Base-by-base conservation (phyloP, 2,888 invertebrate species). In the Uropetala carovei region DNA sequence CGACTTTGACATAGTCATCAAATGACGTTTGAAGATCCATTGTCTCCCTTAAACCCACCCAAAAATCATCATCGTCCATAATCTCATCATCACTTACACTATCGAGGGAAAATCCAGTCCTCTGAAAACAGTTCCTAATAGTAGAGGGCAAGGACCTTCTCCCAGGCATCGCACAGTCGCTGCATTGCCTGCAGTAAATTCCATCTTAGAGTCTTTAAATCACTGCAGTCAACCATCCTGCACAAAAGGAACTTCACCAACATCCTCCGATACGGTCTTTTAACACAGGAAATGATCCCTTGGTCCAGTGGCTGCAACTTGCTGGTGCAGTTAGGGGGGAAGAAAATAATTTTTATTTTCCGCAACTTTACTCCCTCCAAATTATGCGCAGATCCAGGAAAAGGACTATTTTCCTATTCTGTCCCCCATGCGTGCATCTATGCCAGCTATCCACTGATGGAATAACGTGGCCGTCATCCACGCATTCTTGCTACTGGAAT, bases 291-390 rank as follows among this genome's bases (percentile, higher is more conserved):
- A 68, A 68, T 68, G 18, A 7, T 5, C 22, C 68, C 68, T 14
- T 68, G 68, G 68, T 68, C 68, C 68, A 68, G 68, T n/a, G 68
- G 68, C 16, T 68, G 68, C 68, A 68, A 22, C 68, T 68, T 68
- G 22, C 68, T 68, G 22, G 68, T 68, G 22, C 68, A 68, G 68
- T 68, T 68, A 22, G 68, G 68, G 68, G 16, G 68, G 68, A 10
- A 14, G 68, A n/a, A n/a, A n/a, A 68, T 68, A 68, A 68, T 68
- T 22, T 68, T 68, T n/a, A 68, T 68, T n/a, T 75, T 13, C 75
- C 75, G 18, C 75, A 75, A 16, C 22, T 8, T 27, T 1, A 82
- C 7, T 13, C 30, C 81, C 10, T 82, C 81, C n/a, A 27, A 9
- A 1, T 30, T 82, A 14, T 82, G 81, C 16, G 81, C 81, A 0